Evolutionary conservation across 2,888 invertebrate species (phyloP), one percentile per base, ranked within the genome.

Genomic region (Leucophenga maculata): DNA sequence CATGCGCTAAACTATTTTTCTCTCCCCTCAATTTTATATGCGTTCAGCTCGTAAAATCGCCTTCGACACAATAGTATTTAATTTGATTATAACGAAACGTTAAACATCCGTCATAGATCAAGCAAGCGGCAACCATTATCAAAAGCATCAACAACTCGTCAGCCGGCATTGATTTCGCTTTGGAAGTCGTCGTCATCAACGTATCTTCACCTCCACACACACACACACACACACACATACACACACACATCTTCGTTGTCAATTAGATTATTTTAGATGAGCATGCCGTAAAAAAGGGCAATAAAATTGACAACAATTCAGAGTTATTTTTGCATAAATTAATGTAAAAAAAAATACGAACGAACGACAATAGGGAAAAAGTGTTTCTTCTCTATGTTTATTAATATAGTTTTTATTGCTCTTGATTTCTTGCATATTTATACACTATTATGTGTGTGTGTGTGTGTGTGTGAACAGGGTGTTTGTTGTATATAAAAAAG

Each of bases 1-100:
- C 57, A 31, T 57, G 57, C 31, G 57, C n/a, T 31, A 31, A 57
- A 16, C 31, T 18, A 1, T 39, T 39, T 16, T 60, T 32, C 13
- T 31, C 31, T 14, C 11, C 31, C 13, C 9, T 54, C 22, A 13
- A 20, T 31, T 59, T 60, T 60, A 60, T 44, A 60, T 39, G 60
- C 44, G 74, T 69, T 74, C 71, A 59, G 65, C 32, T 52, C 66
- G 16, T 69, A 60, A 60, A 60, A 57, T 39, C 16, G 14, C 20
- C 64, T 74, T 55, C 67, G 74, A 70, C 78, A 80, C 83, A 80
- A 80, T 83, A 78, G 79, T 76, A 69, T 75, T 82, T 80, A 82
- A 83, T 82, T 79, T 73, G 75, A 71, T 82, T 82, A 82, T 78
- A 80, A 76, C 70, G 20, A 54, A 54, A 22, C 16, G 54, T 54